Percentiles rank a stretch among this genome's conserved stretches.
Evolutionary conservation across 2,113 vertebrate species (phyloP).

Genomic region (Atlantisia rogersi): DNA sequence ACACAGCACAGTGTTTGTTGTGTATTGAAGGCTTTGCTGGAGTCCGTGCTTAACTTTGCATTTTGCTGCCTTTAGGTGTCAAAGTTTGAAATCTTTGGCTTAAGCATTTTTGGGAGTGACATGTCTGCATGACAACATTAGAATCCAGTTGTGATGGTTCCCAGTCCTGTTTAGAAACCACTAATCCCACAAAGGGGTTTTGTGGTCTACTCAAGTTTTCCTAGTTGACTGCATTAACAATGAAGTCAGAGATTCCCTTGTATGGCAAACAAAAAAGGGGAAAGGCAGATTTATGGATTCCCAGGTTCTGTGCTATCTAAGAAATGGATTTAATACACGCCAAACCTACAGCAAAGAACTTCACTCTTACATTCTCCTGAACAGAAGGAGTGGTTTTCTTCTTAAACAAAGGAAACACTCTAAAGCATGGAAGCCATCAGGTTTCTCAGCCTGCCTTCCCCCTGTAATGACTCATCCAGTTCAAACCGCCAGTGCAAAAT

Average conservation of each 20-base stretch:
- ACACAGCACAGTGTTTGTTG: background rate
- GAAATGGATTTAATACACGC: background rate
- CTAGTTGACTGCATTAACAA: background rate
- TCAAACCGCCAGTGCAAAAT: background rate
- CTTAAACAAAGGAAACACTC: background rate
- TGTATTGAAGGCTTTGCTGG: background rate
- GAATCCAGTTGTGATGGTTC: conserved; percentile 20
- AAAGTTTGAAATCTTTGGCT: background rate
- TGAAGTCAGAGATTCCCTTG: conserved; percentile 54
- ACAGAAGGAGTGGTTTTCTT: background rate
- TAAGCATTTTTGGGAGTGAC: background rate
- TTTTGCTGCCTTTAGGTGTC: conserved; percentile 5
- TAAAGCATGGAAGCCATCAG: conserved; percentile 3
- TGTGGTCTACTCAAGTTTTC: conserved; percentile 32
- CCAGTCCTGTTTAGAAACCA: conserved; percentile 15
- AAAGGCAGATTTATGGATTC: background rate
- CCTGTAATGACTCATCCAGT: background rate
- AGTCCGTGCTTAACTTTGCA: background rate
- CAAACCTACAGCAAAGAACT: background rate
- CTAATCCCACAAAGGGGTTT: background rate
- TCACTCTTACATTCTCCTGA: background rate
- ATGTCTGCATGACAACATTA: background rate
- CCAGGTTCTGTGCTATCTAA: background rate
- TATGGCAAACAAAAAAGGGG: background rate
- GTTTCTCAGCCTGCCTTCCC: conserved; percentile 18